Evolutionary conservation across 2,113 vertebrate genomes (phyloP).

Genomic region (Hypanus sabinus): DNA sequence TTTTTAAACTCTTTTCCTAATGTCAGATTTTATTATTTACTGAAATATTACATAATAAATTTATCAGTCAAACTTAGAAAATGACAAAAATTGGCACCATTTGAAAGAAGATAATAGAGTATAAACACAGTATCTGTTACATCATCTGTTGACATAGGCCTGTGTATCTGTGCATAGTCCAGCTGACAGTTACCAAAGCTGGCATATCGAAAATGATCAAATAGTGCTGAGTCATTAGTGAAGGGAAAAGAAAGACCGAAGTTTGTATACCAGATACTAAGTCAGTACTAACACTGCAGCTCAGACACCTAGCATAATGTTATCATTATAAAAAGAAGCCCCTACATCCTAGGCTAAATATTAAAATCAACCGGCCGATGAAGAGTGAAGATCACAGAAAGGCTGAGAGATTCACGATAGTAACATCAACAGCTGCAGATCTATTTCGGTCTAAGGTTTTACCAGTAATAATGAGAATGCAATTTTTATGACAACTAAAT

Average conservation of each 20-base stretch:
- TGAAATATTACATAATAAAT: constrained; percentile 9
- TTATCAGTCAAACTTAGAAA: constrained; percentile 12
- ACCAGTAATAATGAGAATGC: neutral
- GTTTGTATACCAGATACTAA: neutral
- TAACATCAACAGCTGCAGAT: constrained; percentile 71
- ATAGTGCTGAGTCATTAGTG: constrained; percentile 42
- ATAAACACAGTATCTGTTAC: constrained; percentile 25
- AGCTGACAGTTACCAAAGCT: constrained; percentile 51
- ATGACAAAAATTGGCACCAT: neutral
- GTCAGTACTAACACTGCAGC: constrained; percentile 40
- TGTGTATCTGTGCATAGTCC: constrained; percentile 42
- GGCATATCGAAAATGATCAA: constrained; percentile 42
- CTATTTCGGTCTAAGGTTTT: constrained; percentile 44
- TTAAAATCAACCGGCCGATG: constrained; percentile 60
- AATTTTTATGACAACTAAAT: neutral
- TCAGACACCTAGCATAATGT: constrained; percentile 41
- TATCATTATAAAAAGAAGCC: constrained; percentile 47
- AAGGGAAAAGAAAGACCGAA: constrained; percentile 36
- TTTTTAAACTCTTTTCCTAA: neutral
- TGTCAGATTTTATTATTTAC: neutral
- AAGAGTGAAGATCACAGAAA: constrained; percentile 55
- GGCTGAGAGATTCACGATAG: constrained; percentile 45
- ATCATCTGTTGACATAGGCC: constrained; percentile 57
- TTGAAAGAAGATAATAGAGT: neutral
- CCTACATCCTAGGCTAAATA: constrained; percentile 43